These are phyloP conservation scores for Tenebrio molitor DNA, from an alignment of 1,140 invertebrate genomes.

Conservation along the genomic window DNA sequence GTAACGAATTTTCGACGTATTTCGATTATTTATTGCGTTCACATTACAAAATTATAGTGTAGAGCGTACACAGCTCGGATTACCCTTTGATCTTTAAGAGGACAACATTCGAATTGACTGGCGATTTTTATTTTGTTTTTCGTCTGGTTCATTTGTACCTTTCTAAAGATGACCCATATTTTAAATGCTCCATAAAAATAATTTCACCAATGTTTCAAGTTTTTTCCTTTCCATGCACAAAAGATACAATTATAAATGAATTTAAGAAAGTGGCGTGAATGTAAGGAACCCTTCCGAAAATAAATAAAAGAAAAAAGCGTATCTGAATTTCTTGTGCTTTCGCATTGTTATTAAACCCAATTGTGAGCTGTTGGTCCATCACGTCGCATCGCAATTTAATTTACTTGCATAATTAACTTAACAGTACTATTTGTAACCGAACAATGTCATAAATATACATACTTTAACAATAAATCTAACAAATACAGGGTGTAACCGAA, in stretches of 20 bases:
- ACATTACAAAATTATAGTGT: constrained; percentile 29
- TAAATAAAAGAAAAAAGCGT: constrained; percentile 17
- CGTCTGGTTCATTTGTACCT: constrained; percentile 37
- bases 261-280: constrained; percentile 30
- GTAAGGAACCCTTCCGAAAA: constrained; percentile 8
- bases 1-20: constrained; percentile 13
- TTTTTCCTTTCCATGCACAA: constrained; percentile 33
- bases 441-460: no score
- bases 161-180: constrained; percentile 40
- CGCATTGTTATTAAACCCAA: constrained; percentile 1
- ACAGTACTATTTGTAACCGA: no score
- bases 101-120: constrained; percentile 36
- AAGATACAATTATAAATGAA: constrained; percentile 40
- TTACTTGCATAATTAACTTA: no score
- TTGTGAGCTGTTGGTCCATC: background rate
- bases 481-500: no score
- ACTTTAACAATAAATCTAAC: no score
- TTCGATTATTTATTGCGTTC: constrained; percentile 37
- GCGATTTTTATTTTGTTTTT: constrained; percentile 36
- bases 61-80: constrained; percentile 15
- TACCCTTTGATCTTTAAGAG: constrained; percentile 37
- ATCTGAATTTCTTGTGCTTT: background rate
- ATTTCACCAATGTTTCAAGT: constrained; percentile 38
- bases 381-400: background rate
- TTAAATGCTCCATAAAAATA: constrained; percentile 40